Evolutionary conservation across 2,888 invertebrate species (phyloP).

Genomic region (Pammene fasciana): DNA sequence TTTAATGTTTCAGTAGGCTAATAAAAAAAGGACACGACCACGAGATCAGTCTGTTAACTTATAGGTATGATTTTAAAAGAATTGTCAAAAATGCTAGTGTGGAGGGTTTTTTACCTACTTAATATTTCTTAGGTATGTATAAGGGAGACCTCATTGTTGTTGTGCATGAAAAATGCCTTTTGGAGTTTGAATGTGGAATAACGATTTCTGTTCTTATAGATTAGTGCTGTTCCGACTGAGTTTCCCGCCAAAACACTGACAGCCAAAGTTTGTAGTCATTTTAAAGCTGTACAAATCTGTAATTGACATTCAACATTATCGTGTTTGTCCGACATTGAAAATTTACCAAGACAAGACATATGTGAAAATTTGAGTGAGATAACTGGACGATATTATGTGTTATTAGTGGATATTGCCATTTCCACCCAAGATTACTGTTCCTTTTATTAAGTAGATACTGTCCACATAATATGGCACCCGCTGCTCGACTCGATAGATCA

Average conservation of each 20-base stretch:
- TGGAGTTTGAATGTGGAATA: slow-evolving; percentile 44
- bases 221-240: slow-evolving; percentile 22
- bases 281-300: slow-evolving; percentile 18
- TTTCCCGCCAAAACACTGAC: slow-evolving; percentile 37
- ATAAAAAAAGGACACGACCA: slow-evolving; percentile 60
- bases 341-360: slow-evolving; percentile 6
- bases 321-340: slow-evolving; percentile 31
- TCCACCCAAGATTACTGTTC: slow-evolving; percentile 1
- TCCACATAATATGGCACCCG: slow-evolving; percentile 7
- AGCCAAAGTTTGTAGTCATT: slow-evolving; percentile 31
- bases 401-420: slow-evolving; percentile 4
- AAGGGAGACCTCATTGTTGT: slow-evolving; percentile 68
- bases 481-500: neutral
- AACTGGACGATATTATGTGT: neutral
- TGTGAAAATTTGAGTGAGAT: slow-evolving; percentile 12
- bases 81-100: slow-evolving; percentile 65
- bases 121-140: slow-evolving; percentile 66
- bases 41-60: slow-evolving; percentile 61
- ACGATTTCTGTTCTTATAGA: slow-evolving; percentile 32
- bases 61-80: slow-evolving; percentile 48
- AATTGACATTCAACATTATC: slow-evolving; percentile 19
- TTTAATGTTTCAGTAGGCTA: slow-evolving; percentile 51
- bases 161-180: slow-evolving; percentile 48
- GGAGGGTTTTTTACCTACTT: slow-evolving; percentile 75
- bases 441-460: neutral